Base-by-base conservation (phyloP, 2,888 invertebrate genomes). In the Harpagoxenus sublaevis region DNA sequence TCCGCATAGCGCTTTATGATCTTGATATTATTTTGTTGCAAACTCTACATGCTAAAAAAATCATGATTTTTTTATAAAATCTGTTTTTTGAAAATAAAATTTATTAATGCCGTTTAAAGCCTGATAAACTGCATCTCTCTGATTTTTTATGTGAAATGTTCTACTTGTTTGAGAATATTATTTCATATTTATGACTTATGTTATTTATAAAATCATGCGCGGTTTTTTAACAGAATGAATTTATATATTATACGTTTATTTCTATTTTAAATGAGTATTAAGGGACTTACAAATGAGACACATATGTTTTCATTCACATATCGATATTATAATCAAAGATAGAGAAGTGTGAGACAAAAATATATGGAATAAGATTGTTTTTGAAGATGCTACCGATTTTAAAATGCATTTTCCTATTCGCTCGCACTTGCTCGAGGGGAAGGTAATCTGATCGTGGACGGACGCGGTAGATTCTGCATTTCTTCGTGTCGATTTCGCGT, bases 401-500 rank as follows among this genome's bases (percentile, higher is more conserved):
- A 18, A 39, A 45, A 60, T 10, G 57, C 57, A 15, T 45, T 71
- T 60, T 23, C 12, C 15, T n/a, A n/a, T n/a, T 35, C 28, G 28
- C 18, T 60, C 23, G 60, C 35, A n/a, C n/a, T 60, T 28, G n/a
- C 15, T 35, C 73, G 35, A 31, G 70, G 35, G 35, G 18, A 35
- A 62, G 48, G 12, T 55, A 62, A 81, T 81, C 73, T 73, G 48
- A 60, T 45, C 51, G 60, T 23, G 60, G 48, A 48, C 35, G 23
- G 28, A 10, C 12, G 23, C 15, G 31, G 57, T 35, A 10, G 18
- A 42, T 35, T 31, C 31, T 42, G 42, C 53, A 42, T 65, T 71
- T 79, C 73, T 79, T 79, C 57, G 48, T 71, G 70, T 79, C 28
- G 79, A 73, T 60, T 79, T 71, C 57, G 31, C 35, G n/a, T 57